Evolutionary conservation across 2,797 vertebrate genomes (phyloP).

Genomic region (Ciconia nigra): DNA sequence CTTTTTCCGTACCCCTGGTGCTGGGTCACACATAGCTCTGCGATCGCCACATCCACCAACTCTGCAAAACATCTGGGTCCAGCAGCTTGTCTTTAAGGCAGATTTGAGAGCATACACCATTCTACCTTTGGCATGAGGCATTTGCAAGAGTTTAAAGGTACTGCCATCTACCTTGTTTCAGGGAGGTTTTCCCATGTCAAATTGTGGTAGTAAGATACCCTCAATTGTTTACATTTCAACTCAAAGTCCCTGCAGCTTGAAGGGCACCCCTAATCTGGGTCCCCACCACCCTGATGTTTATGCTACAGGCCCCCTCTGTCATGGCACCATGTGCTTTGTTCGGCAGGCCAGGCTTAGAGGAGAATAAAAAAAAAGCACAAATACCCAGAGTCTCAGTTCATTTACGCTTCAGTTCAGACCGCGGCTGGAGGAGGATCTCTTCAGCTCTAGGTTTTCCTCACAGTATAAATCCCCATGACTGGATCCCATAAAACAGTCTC

Average conservation of each 20-base stretch:
- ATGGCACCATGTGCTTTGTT: background rate
- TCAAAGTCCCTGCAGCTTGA: background rate
- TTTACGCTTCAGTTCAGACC: background rate
- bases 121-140: background rate
- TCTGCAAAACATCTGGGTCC: background rate
- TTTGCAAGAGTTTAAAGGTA: background rate
- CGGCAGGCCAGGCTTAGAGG: background rate
- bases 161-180: background rate
- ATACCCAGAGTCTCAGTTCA: background rate
- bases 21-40: background rate
- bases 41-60: background rate
- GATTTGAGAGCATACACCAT: background rate
- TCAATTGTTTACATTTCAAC: background rate
- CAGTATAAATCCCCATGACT: conserved; percentile 34
- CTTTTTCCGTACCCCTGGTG: background rate
- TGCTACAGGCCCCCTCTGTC: background rate
- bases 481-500: conserved; percentile 48
- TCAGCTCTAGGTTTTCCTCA: conserved; percentile 29
- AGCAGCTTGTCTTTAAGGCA: background rate
- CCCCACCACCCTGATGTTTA: background rate
- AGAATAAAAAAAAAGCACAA: background rate
- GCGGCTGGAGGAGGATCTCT: background rate
- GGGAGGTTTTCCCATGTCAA: background rate
- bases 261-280: background rate
- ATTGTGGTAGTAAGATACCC: background rate